A percentile compares a stretch with the other conserved stretches of the same genome.
These are phyloP conservation scores for Venustoraphidia nigricollis DNA, from an alignment of 2,888 invertebrate species.

Conservation along the genomic window DNA sequence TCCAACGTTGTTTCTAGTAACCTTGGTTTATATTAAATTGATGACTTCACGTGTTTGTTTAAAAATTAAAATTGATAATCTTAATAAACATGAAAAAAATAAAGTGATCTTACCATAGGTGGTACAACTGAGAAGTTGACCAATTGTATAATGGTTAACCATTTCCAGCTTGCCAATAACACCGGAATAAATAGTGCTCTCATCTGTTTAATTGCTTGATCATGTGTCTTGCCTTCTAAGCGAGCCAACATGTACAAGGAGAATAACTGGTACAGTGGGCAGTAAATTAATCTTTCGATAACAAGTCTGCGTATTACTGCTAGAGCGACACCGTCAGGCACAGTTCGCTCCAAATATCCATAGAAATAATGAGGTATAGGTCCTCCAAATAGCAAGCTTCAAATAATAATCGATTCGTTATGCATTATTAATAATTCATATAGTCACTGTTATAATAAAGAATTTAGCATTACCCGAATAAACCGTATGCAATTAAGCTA, in stretches of 20 bases:
- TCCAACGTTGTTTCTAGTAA: too few species aligned
- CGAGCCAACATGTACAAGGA: constrained; percentile 57
- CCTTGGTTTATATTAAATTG: too few species aligned
- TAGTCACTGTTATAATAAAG: constrained; percentile 2
- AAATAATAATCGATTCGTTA: constrained; percentile 5
- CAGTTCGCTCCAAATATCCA: constrained; percentile 39
- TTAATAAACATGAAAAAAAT: too few species aligned
- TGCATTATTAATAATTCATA: constrained; percentile 5
- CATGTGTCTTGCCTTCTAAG: constrained; percentile 61
- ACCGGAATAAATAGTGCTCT: constrained; percentile 47
- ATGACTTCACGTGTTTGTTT: not conserved
- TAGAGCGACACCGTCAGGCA: constrained; percentile 35
- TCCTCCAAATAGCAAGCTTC: constrained; percentile 63
- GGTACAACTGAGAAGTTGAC: constrained; percentile 62
- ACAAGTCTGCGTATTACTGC: constrained; percentile 42
- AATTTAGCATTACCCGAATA: constrained; percentile 47
- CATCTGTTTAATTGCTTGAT: constrained; percentile 44
- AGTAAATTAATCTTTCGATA: constrained; percentile 55
- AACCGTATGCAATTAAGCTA: constrained; percentile 53
- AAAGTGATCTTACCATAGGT: constrained; percentile 46
- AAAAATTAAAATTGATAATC: not conserved
- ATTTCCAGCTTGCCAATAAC: constrained; percentile 60
- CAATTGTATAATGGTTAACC: constrained; percentile 56
- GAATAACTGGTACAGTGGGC: constrained; percentile 55
- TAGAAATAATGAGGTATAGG: constrained; percentile 68